Conservation (phyloP, 2,888 invertebrate species). For the Drosophila eohydei region DNA sequence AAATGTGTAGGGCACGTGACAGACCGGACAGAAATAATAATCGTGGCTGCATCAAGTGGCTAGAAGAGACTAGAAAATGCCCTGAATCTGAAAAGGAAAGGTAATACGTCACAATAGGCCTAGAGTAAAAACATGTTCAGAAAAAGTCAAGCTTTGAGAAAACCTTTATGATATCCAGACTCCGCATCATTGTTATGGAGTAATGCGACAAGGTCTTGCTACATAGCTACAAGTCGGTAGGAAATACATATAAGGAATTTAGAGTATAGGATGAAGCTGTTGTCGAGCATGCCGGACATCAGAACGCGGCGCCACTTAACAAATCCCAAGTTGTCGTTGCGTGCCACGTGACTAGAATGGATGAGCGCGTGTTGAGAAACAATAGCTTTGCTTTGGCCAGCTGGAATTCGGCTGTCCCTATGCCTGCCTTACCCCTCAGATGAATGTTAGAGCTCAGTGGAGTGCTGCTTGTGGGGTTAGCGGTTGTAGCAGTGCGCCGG, state of each 20-base stretch:
- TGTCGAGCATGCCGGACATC: slow-evolving; percentile 68
- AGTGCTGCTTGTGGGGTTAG: not conserved
- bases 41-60: not conserved
- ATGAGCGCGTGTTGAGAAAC: slow-evolving; percentile 50
- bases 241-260: not conserved
- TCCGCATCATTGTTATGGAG: too few relatives aligned
- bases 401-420: slow-evolving; percentile 39
- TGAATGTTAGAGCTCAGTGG: not conserved
- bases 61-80: not conserved
- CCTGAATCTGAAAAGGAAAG: too few relatives aligned
- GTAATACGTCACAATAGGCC: too few relatives aligned
- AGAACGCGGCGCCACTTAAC: slow-evolving; percentile 76
- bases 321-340: slow-evolving; percentile 81
- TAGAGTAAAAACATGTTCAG: too few relatives aligned
- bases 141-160: too few relatives aligned
- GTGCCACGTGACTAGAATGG: slow-evolving; percentile 77
- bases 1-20: slow-evolving; percentile 74
- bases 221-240: not conserved
- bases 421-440: not conserved
- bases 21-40: slow-evolving; percentile 15
- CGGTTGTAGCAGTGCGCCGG: slow-evolving; percentile 27
- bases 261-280: slow-evolving; percentile 18
- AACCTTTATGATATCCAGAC: too few relatives aligned
- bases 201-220: too few relatives aligned
- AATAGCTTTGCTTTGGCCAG: slow-evolving; percentile 69